Base-by-base conservation (phyloP, 2,113 vertebrate species). In the Solea senegalensis region DNA sequence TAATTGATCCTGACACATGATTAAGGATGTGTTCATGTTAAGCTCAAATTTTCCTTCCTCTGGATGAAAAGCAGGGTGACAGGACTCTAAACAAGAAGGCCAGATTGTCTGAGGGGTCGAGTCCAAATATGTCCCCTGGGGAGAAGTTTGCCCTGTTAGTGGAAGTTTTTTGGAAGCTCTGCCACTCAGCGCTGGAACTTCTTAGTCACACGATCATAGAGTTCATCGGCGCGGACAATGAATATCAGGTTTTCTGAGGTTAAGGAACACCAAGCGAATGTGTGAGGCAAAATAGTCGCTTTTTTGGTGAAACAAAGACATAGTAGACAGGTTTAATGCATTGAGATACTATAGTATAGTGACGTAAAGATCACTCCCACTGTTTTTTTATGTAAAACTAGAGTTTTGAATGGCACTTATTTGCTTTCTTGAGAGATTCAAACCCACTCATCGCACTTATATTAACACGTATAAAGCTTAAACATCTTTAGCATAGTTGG, bases 11-110 rank as follows among this genome's bases (percentile, higher is more conserved):
- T 91, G 94, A 94, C 93, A 93, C 90, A 64, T 80, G 90, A 87
- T 92, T 93, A 94, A 94, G 94, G 92, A 90, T 65, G 90, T 91
- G 78, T 90, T 94, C 93, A 88, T 84, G 82, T 89, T 85, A 85
- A 84, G 81, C 88, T 85, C 90, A 71, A 86, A 91, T 88, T 93
- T 91, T 81, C 82, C 73, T 10, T 80, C 64, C 65, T 74, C 71
- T 76, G 88, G 13, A 86, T 78, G 86, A 91, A 94, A 93, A 92
- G 77, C 89, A 50, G 85, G 82, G 90, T 88, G 91, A 90, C 94
- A 83, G 66, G 16, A 87, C 52, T 90, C 88, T 89, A 93, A 95
- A 93, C 90, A 90, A 81, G 69, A 80, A 85, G 88, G 78, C 83
- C 60, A 16, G 78, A 88, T 78, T n/a, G n/a, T 86, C 74, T 63